phyloP scores from a whole-genome alignment of 2,113 vertebrate genomes.

The Laticauda laticaudata region DNA sequence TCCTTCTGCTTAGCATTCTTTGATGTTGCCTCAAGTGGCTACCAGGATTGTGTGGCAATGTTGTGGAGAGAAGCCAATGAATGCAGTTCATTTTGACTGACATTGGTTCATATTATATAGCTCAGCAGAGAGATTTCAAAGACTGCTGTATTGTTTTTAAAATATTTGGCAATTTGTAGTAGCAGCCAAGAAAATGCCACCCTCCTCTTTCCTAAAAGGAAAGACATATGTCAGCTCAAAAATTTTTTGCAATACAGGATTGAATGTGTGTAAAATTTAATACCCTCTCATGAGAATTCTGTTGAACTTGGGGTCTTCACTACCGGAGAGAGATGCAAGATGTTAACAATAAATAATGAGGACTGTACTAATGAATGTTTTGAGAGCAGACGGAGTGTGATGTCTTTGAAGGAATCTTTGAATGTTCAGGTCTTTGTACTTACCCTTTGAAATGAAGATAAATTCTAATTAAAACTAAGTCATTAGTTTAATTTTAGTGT shows the following conservation, averaged over 20 bases:
- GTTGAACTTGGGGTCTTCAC: neutral
- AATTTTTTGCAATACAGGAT: neutral
- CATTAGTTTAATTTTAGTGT: conserved; percentile 7
- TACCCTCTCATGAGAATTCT: neutral
- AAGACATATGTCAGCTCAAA: neutral
- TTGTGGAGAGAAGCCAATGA: neutral
- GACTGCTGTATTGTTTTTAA: neutral
- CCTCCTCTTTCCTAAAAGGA: neutral
- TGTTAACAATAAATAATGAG: conserved; percentile 36
- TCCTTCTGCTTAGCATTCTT: neutral
- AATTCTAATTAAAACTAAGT: neutral
- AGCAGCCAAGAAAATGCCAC: neutral
- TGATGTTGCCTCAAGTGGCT: neutral
- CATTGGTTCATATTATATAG: neutral
- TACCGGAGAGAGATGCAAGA: neutral
- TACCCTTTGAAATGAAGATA: neutral
- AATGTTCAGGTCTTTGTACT: neutral
- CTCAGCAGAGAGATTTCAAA: neutral
- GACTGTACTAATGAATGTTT: conserved; percentile 29
- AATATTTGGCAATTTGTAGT: neutral
- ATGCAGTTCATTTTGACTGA: neutral
- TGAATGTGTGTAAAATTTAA: neutral
- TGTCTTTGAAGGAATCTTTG: neutral
- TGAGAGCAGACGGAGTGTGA: conserved; percentile 31
- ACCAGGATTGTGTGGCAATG: neutral